Conservation (phyloP, 2,888 invertebrate species). For the Leucania comma region DNA sequence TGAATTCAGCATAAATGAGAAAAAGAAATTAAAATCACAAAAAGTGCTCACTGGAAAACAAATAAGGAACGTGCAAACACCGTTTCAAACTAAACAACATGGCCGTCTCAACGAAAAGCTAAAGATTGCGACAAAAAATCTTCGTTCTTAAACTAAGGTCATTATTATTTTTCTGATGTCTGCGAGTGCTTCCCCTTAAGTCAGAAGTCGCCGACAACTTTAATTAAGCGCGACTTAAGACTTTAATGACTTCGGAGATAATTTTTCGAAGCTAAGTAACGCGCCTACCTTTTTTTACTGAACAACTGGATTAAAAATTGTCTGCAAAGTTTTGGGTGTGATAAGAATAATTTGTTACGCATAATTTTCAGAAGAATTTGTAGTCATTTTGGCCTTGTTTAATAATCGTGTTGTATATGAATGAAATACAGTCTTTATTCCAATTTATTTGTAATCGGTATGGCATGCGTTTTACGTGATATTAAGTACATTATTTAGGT, state of each 20-base stretch:
- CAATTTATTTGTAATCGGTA: no score
- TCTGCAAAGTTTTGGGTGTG: constrained; percentile 81
- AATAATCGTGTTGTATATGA: no score
- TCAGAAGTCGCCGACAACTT: constrained; percentile 61
- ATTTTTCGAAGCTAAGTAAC: constrained; percentile 74
- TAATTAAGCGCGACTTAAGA: constrained; percentile 85
- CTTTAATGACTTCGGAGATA: constrained; percentile 82
- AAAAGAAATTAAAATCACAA: constrained; percentile 31
- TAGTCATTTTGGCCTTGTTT: background rate
- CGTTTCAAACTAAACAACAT: constrained; percentile 34
- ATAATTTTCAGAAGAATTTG: background rate
- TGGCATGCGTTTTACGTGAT: no score
- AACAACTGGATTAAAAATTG: constrained; percentile 78
- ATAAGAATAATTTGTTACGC: constrained; percentile 57
- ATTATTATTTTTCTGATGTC: constrained; percentile 71
- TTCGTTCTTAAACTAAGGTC: constrained; percentile 61
- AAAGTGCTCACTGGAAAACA: constrained; percentile 25
- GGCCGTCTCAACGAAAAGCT: constrained; percentile 22
- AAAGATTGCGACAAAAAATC: constrained; percentile 44
- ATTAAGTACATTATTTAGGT: no score
- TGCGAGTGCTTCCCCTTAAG: constrained; percentile 58
- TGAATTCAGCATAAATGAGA: constrained; percentile 1
- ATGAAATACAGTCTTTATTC: no score
- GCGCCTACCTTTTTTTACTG: constrained; percentile 73
- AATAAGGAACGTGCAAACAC: constrained; percentile 46